Percentiles rank a stretch among this genome's conserved stretches.
phyloP scores from a whole-genome alignment of 2,888 invertebrate species.

The Drosophila glabriapex region DNA sequence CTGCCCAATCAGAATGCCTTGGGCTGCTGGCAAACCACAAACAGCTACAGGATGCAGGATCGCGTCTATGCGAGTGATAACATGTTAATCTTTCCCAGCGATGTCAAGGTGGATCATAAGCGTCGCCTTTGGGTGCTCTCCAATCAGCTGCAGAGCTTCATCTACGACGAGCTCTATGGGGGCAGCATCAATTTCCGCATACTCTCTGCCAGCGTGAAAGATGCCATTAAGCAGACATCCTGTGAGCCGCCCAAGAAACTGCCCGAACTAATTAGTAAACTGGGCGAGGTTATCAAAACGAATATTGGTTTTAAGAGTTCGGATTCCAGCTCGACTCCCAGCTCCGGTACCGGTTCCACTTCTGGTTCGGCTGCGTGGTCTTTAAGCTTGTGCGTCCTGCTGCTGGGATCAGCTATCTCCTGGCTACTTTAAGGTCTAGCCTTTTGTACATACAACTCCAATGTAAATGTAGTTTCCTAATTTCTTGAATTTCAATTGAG shows the following conservation, averaged over 20 bases:
- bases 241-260: slow-evolving; percentile 88
- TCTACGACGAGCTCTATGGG: slow-evolving; percentile 88
- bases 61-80: slow-evolving; percentile 90
- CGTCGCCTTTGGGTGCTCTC: slow-evolving; percentile 91
- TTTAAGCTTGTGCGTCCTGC: slow-evolving; percentile 17
- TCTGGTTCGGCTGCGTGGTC: slow-evolving; percentile 11
- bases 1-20: slow-evolving; percentile 91
- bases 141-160: slow-evolving; percentile 90
- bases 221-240: slow-evolving; percentile 90
- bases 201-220: slow-evolving; percentile 89
- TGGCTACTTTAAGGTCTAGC: slow-evolving; percentile 23
- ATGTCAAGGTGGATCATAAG: slow-evolving; percentile 91
- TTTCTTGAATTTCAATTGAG: neutral
- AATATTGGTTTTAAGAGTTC: slow-evolving; percentile 40
- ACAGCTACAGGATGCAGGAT: slow-evolving; percentile 89
- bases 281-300: slow-evolving; percentile 86
- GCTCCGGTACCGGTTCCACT: neutral
- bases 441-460: slow-evolving; percentile 11
- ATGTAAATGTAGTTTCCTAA: slow-evolving; percentile 41
- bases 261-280: slow-evolving; percentile 87
- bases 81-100: slow-evolving; percentile 92
- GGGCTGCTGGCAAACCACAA: slow-evolving; percentile 91
- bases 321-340: slow-evolving; percentile 1
- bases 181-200: slow-evolving; percentile 90
- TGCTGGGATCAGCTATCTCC: slow-evolving; percentile 27